Percentiles rank a stretch among this genome's conserved stretches.
Evolutionary conservation across 2,888 invertebrate species (phyloP).

Genomic region (Lochmaea crataegi): DNA sequence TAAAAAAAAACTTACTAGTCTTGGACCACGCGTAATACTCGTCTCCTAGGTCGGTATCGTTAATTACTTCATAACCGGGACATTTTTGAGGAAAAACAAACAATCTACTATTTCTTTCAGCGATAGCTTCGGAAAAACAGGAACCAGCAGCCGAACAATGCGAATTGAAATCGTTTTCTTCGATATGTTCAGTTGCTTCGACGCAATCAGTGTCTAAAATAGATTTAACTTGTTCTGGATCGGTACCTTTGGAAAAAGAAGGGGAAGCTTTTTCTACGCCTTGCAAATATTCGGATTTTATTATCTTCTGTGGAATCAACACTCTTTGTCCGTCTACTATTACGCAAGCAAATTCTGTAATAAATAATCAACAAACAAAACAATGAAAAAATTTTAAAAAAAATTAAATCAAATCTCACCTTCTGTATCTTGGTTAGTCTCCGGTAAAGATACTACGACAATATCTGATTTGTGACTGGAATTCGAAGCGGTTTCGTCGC

Average conservation of each 20-base stretch:
- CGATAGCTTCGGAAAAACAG: constrained; percentile 49
- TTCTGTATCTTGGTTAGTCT: constrained; percentile 47
- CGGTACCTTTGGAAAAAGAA: constrained; percentile 36
- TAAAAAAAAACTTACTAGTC: constrained; percentile 28
- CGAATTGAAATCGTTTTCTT: constrained; percentile 42
- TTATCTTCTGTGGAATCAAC: constrained; percentile 58
- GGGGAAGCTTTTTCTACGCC: constrained; percentile 51
- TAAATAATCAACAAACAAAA: constrained; percentile 9
- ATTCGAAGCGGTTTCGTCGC: constrained; percentile 41
- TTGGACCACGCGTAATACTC: constrained; percentile 31
- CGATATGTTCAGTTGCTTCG: not conserved
- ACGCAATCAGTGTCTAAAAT: not conserved
- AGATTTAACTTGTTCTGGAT: constrained; percentile 18
- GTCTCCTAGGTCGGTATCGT: constrained; percentile 15
- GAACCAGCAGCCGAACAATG: constrained; percentile 55
- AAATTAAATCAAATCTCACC: constrained; percentile 31
- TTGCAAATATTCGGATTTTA: constrained; percentile 56
- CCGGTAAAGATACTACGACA: constrained; percentile 51
- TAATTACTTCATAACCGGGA: constrained; percentile 60
- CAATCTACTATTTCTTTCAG: constrained; percentile 47
- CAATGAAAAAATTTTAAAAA: not conserved
- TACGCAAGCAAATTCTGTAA: constrained; percentile 58
- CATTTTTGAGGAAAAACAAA: constrained; percentile 61
- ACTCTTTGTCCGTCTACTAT: constrained; percentile 58
- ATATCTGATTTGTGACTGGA: constrained; percentile 50